Conservation (phyloP, 2,797 vertebrate species). For the Pseudochaenichthys georgianus region DNA sequence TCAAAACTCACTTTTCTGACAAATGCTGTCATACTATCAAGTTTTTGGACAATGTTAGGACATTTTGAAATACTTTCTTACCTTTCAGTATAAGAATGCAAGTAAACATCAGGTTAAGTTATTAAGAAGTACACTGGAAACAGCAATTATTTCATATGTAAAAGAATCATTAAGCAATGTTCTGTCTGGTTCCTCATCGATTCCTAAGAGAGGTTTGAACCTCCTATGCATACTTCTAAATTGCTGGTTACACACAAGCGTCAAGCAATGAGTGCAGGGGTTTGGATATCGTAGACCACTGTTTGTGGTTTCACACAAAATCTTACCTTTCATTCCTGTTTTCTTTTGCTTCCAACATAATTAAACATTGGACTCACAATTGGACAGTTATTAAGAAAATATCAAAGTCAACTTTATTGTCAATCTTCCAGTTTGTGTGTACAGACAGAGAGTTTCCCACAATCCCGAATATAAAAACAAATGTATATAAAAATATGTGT, state of each 20-base stretch:
- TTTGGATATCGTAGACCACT: neutral
- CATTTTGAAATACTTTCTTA: neutral
- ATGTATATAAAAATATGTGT: too few species aligned
- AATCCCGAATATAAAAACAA: too few species aligned
- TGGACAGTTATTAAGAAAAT: too few species aligned
- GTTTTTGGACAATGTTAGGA: neutral
- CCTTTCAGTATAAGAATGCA: neutral
- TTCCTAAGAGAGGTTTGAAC: neutral
- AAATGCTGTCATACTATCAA: neutral
- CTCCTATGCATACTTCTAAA: neutral
- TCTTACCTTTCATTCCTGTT: neutral
- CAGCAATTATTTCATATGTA: neutral
- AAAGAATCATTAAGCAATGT: neutral
- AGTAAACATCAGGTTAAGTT: neutral
- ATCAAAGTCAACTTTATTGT: too few species aligned
- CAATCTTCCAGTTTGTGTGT: too few species aligned
- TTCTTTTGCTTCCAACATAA: neutral
- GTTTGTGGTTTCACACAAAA: neutral
- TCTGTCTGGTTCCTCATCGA: neutral
- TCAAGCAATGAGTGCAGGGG: too few species aligned
- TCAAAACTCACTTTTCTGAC: conserved; percentile 10
- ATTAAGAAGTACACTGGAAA: neutral
- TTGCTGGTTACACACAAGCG: too few species aligned
- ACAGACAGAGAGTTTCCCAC: too few species aligned
- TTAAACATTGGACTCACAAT: neutral